phyloP scores from a whole-genome alignment of 64 coral and sea anemone genomes.

The Astreopora myriophthalma region DNA sequence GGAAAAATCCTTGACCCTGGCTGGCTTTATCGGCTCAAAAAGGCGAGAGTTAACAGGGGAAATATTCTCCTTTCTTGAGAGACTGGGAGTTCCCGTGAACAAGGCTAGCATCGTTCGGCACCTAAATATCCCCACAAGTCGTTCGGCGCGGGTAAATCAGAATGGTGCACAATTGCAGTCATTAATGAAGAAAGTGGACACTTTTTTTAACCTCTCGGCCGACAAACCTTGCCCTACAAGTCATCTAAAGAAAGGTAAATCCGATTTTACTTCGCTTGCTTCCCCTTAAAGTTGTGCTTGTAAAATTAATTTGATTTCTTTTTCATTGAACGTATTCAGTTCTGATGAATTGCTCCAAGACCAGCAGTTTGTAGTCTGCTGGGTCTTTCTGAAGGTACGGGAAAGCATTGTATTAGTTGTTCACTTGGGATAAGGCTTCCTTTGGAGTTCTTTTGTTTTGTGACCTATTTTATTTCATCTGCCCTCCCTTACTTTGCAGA shows the following conservation, averaged over 20 bases:
- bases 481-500: too few species aligned
- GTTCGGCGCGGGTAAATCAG: neutral
- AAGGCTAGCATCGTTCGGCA: neutral
- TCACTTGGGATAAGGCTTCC: too few species aligned
- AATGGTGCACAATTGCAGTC: neutral
- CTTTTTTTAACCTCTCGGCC: neutral
- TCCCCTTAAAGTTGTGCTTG: neutral
- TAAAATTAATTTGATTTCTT: too few species aligned
- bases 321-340: too few species aligned
- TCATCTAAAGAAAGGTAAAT: slow-evolving; percentile 20
- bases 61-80: neutral
- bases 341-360: too few species aligned
- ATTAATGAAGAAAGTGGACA: slow-evolving; percentile 3
- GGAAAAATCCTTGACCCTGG: neutral
- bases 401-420: too few species aligned
- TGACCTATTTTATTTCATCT: too few species aligned
- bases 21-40: neutral
- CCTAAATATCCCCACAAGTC: neutral
- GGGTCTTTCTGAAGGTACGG: too few species aligned
- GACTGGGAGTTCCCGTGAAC: neutral
- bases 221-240: neutral
- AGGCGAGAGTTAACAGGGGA: neutral
- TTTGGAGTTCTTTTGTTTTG: too few species aligned
- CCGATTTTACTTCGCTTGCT: neutral
- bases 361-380: too few species aligned